phyloP scores from a whole-genome alignment of 30 jellyfish, hydroid and myxozoan genomes.

The Cassiopea xamachana region DNA sequence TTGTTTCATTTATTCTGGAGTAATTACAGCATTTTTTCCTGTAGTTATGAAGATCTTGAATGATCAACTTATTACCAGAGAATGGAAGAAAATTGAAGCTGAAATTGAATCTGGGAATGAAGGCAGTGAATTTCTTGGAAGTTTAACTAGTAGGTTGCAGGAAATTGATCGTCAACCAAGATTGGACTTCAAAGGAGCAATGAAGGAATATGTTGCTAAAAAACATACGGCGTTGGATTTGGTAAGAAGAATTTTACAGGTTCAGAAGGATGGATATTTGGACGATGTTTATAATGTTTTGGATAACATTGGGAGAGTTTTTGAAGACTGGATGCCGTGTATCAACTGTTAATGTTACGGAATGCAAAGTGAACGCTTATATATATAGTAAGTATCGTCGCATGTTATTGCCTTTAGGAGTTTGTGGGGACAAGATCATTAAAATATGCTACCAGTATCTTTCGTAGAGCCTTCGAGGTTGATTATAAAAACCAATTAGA shows the following conservation, averaged over 20 bases:
- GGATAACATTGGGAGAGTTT: not conserved
- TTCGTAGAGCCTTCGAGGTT: no score
- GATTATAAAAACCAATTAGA: no score
- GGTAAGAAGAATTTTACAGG: not conserved
- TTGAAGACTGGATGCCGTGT: not conserved
- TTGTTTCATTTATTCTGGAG: no score
- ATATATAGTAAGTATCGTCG: not conserved
- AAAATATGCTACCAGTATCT: no score
- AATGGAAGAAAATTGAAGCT: not conserved
- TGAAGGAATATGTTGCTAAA: not conserved
- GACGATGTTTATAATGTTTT: not conserved
- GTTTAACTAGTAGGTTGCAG: not conserved
- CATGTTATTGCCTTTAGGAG: no score
- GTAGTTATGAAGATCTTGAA: conserved; percentile 9
- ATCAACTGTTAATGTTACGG: not conserved
- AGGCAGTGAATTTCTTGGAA: not conserved
- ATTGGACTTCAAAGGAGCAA: not conserved
- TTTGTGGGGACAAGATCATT: no score
- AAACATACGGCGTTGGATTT: not conserved
- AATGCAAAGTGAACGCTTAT: no score
- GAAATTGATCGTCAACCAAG: not conserved
- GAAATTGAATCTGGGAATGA: not conserved
- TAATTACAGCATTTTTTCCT: no score
- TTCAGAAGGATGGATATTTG: not conserved
- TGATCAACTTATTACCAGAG: not conserved